Evolutionary conservation across 2,888 invertebrate genomes (phyloP).

Genomic region (Empis livida): DNA sequence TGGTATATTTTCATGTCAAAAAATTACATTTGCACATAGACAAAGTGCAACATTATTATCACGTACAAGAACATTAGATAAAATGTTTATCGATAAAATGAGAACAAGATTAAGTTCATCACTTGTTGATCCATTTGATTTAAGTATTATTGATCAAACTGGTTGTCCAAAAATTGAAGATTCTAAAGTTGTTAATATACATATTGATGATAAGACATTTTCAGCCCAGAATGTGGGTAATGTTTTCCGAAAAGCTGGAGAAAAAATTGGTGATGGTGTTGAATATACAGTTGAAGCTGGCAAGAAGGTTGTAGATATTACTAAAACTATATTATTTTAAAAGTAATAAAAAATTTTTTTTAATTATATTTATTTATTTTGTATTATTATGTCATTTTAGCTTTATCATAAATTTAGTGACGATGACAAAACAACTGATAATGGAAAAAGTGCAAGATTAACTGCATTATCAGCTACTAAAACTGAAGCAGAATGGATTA

Average conservation of each 20-base stretch:
- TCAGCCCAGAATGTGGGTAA: slow-evolving; percentile 58
- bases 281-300: slow-evolving; percentile 57
- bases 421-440: not conserved
- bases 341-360: not conserved
- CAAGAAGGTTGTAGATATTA: slow-evolving; percentile 36
- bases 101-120: slow-evolving; percentile 47
- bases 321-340: not conserved
- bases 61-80: slow-evolving; percentile 56
- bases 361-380: not conserved
- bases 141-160: slow-evolving; percentile 59
- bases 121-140: slow-evolving; percentile 63
- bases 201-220: slow-evolving; percentile 64
- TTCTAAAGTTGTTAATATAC: slow-evolving; percentile 44
- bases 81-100: slow-evolving; percentile 55
- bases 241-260: slow-evolving; percentile 58
- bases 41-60: slow-evolving; percentile 73
- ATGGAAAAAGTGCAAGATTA: not conserved
- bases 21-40: slow-evolving; percentile 54
- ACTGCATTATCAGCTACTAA: too few species aligned
- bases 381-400: not conserved
- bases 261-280: slow-evolving; percentile 56
- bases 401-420: not conserved
- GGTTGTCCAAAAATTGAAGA: slow-evolving; percentile 51
- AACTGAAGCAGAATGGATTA: not conserved
- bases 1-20: slow-evolving; percentile 68